phyloP scores from a whole-genome alignment of 2,888 invertebrate species.

The Rhopalosiphum nymphaeae region DNA sequence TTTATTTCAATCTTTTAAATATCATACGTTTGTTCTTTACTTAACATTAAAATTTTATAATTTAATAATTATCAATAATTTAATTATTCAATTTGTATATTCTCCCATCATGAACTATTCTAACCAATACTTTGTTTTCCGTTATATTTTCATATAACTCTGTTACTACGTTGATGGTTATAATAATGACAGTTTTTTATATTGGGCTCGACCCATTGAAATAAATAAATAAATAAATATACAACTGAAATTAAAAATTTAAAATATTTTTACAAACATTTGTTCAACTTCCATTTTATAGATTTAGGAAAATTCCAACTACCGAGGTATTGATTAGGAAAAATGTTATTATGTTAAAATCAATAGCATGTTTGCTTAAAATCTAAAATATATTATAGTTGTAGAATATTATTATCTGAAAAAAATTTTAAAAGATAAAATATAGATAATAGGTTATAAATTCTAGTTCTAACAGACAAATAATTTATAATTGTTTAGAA shows the following conservation, averaged over 20 bases:
- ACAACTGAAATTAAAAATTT: background rate
- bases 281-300: background rate
- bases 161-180: too few relatives aligned
- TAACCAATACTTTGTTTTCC: too few relatives aligned
- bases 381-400: background rate
- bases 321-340: background rate
- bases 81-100: too few relatives aligned
- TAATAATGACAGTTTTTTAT: too few relatives aligned
- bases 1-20: too few relatives aligned
- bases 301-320: background rate
- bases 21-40: too few relatives aligned
- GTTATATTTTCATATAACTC: too few relatives aligned
- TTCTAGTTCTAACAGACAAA: background rate
- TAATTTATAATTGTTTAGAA: background rate
- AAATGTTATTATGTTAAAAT: background rate
- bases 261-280: background rate
- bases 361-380: background rate
- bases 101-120: too few relatives aligned
- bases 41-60: too few relatives aligned
- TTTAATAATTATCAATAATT: too few relatives aligned
- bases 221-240: background rate
- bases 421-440: background rate
- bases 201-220: too few relatives aligned
- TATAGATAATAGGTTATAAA: background rate
- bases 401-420: background rate